A percentile compares a stretch with the other conserved stretches of the same genome.
Evolutionary conservation across 2,888 invertebrate species (phyloP).

Genomic region (Drosophila anomalata): DNA sequence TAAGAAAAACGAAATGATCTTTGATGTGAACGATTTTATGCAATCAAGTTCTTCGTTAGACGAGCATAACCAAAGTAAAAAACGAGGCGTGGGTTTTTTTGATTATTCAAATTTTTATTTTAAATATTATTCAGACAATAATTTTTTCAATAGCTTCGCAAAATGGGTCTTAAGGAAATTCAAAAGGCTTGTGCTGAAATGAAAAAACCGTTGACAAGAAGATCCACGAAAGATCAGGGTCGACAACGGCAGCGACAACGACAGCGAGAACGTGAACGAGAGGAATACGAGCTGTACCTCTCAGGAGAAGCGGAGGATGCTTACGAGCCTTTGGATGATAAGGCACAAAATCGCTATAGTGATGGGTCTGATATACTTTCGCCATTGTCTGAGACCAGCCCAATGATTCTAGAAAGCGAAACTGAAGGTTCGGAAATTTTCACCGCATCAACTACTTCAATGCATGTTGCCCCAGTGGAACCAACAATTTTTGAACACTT

Average conservation of each 20-base stretch:
- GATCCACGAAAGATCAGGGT: conserved; percentile 3
- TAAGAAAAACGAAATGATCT: background rate
- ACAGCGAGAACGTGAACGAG: background rate
- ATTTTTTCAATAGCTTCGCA: conserved; percentile 46
- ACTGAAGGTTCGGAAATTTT: conserved; percentile 23
- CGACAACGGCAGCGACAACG: background rate
- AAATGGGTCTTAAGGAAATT: conserved; percentile 57
- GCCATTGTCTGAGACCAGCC: background rate
- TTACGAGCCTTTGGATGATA: background rate
- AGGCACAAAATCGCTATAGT: background rate
- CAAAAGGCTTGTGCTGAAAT: conserved; percentile 15
- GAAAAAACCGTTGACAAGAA: background rate
- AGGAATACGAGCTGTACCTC: conserved; percentile 20
- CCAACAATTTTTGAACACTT: background rate
- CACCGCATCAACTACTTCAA: conserved; percentile 8
- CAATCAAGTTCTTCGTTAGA: conserved; percentile 32
- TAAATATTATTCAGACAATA: background rate
- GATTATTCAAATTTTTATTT: background rate
- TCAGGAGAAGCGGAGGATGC: conserved; percentile 7
- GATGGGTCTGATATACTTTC: background rate
- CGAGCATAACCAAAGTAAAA: conserved; percentile 24
- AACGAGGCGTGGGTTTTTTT: conserved; percentile 17
- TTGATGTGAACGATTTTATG: conserved; percentile 41
- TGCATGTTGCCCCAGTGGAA: background rate
- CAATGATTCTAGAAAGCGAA: background rate